phyloP scores from a whole-genome alignment of 1,140 invertebrate genomes.

The Laupala kohalensis region DNA sequence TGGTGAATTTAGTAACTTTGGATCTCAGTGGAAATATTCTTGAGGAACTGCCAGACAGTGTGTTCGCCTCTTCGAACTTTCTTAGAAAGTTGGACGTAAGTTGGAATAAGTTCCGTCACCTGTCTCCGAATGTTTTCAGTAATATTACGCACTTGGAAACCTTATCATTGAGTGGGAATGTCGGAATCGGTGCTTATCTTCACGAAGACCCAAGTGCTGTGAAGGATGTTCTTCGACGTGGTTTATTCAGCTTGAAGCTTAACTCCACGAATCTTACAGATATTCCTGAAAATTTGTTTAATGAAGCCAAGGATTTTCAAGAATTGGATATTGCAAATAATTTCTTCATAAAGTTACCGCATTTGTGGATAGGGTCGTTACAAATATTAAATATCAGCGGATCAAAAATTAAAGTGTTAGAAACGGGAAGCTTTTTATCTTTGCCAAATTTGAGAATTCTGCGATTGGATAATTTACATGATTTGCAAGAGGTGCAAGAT shows the following conservation, averaged over 20 bases:
- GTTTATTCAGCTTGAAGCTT: background rate
- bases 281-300: conserved; percentile 3
- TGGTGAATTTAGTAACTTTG: background rate
- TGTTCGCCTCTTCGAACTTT: background rate
- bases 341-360: background rate
- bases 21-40: background rate
- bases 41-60: background rate
- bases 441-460: background rate
- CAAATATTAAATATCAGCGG: background rate
- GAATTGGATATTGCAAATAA: conserved; percentile 3
- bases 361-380: background rate
- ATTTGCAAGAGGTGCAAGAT: background rate
- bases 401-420: background rate
- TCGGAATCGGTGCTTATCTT: background rate
- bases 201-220: background rate
- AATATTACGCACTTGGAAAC: background rate
- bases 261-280: background rate
- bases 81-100: background rate
- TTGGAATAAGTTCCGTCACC: background rate
- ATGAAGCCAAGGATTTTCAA: background rate
- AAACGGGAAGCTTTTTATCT: background rate
- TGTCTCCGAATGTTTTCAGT: background rate
- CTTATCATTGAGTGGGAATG: background rate
- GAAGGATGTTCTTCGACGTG: background rate
- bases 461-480: background rate